Evolutionary conservation across 2,888 invertebrate genomes (phyloP).

Genomic region (Blastobasis adustella): DNA sequence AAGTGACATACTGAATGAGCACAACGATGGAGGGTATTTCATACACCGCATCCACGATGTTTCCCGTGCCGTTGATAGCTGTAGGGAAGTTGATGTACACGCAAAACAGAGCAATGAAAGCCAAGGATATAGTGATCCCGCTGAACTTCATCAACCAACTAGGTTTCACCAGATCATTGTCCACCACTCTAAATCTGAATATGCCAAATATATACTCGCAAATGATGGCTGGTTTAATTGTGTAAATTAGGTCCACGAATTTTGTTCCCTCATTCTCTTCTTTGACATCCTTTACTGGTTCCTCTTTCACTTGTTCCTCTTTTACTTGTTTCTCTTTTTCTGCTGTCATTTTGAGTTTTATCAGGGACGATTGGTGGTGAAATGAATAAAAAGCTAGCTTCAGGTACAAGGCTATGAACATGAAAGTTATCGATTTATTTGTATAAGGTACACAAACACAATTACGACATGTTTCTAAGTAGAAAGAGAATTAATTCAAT

Average conservation of each 20-base stretch:
- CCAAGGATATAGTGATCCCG: conserved; percentile 16
- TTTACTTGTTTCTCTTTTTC: too few species aligned
- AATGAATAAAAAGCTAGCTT: too few species aligned
- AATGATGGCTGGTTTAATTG: conserved; percentile 25
- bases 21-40: conserved; percentile 27
- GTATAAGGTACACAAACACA: too few species aligned
- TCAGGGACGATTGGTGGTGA: too few species aligned
- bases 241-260: conserved; percentile 13
- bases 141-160: conserved; percentile 27
- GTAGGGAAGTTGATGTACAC: conserved; percentile 13
- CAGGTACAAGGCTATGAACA: too few species aligned
- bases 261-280: conserved; percentile 12
- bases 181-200: conserved; percentile 27
- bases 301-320: neutral
- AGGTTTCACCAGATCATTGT: conserved; percentile 22
- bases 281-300: neutral
- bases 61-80: conserved; percentile 11
- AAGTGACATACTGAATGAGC: conserved; percentile 27
- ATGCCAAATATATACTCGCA: conserved; percentile 36
- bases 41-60: conserved; percentile 21
- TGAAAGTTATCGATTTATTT: too few species aligned
- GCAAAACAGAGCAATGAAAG: conserved; percentile 16
- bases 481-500: too few species aligned
- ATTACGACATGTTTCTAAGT: too few species aligned
- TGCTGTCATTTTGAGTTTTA: too few species aligned